phyloP scores from a whole-genome alignment of 1,140 invertebrate species.

The Drosophila oshimai region DNA sequence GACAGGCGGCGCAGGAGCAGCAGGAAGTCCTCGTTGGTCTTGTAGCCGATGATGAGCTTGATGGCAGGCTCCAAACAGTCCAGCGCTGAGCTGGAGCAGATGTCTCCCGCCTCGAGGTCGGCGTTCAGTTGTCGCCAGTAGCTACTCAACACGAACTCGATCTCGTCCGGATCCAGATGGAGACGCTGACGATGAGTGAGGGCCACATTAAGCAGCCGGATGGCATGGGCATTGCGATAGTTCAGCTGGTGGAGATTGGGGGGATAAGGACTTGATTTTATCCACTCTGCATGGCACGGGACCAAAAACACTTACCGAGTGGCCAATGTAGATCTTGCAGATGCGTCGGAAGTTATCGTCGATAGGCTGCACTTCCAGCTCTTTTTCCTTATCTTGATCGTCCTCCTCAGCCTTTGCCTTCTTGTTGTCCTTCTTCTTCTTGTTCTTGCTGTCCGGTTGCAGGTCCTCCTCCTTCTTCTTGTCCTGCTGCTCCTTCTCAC shows the following conservation, averaged over 20 bases:
- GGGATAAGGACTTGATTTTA: not conserved
- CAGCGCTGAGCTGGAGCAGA: not conserved
- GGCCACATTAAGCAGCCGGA: constrained; percentile 65
- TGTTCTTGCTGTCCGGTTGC: not conserved
- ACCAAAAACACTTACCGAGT: constrained; percentile 52
- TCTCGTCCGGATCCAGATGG: constrained; percentile 74
- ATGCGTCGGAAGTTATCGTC: constrained; percentile 72
- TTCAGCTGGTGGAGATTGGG: constrained; percentile 38
- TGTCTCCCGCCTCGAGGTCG: constrained; percentile 39
- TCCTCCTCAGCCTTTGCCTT: not conserved
- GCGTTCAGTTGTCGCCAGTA: constrained; percentile 71
- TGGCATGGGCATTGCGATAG: constrained; percentile 64
- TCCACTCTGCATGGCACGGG: not conserved
- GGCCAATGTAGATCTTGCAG: constrained; percentile 78
- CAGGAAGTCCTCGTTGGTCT: constrained; percentile 75
- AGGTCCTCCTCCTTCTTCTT: constrained; percentile 4
- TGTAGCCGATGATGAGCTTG: constrained; percentile 74
- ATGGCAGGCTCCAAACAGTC: constrained; percentile 56
- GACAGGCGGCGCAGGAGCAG: constrained; percentile 42
- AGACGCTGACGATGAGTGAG: constrained; percentile 62
- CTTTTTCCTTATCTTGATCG: not conserved
- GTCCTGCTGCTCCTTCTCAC: not conserved
- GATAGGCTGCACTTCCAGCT: constrained; percentile 1
- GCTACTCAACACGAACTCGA: constrained; percentile 67
- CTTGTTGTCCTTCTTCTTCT: not conserved